These are phyloP conservation scores for Tetramorium bicarinatum DNA, from an alignment of 2,888 invertebrate genomes.

Conservation along the genomic window DNA sequence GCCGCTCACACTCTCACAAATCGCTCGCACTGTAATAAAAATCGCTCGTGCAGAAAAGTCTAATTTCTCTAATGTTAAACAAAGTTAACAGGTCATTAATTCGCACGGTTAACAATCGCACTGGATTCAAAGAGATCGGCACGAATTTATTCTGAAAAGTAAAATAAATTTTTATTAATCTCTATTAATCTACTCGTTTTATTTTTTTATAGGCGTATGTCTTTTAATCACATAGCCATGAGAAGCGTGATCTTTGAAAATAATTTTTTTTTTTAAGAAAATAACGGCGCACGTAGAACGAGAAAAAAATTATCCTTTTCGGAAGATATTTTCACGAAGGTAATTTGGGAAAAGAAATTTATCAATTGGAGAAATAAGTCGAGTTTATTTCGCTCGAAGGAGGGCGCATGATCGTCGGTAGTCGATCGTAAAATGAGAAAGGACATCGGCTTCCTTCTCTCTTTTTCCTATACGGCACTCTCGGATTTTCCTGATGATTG, in stretches of 20 bases:
- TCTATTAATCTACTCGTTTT: constrained; percentile 16
- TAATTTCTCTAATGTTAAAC: constrained; percentile 21
- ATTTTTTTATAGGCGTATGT: background rate
- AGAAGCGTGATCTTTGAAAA: background rate
- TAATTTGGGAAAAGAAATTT: constrained; percentile 11
- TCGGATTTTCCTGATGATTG: constrained; percentile 34
- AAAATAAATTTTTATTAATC: constrained; percentile 27
- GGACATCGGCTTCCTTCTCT: constrained; percentile 42
- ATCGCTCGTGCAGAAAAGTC: constrained; percentile 1
- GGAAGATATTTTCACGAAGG: constrained; percentile 20
- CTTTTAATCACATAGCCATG: background rate
- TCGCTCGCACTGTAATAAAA: constrained; percentile 10
- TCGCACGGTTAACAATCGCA: background rate
- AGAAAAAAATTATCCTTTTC: constrained; percentile 20
- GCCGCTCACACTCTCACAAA: constrained; percentile 53
- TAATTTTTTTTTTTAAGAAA: constrained; percentile 38
- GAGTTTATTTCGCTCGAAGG: background rate
- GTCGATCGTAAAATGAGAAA: constrained; percentile 41
- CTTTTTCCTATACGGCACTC: constrained; percentile 36
- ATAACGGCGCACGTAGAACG: background rate
- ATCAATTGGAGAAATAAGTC: constrained; percentile 28
- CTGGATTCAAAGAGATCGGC: constrained; percentile 5
- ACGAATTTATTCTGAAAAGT: background rate
- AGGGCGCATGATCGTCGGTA: constrained; percentile 22
- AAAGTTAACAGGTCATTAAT: constrained; percentile 3